Evolutionary conservation across 2,113 vertebrate genomes (phyloP), one percentile per base, ranked within the genome.

Genomic region (Melanocharis versteri): DNA sequence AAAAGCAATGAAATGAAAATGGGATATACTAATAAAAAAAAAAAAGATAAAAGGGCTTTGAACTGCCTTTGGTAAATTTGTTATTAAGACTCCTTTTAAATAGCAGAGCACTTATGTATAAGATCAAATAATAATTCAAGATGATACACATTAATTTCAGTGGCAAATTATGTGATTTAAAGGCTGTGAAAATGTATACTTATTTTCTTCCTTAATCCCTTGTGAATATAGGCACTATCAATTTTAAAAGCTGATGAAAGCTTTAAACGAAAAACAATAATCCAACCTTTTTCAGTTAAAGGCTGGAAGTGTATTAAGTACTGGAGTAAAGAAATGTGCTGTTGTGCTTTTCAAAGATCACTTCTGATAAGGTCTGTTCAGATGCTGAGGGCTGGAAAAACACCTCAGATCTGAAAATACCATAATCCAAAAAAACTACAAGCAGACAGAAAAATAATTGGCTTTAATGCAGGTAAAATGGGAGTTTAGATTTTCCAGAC

Each of bases 1-100:
- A 96, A 98, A 98, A 97, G 89, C 93, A 97, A 95, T 86, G 90
- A 90, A 96, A 97, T 69, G 89, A 97, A 97, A 98, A 92, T 92
- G 80, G 92, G 93, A 97, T 82, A 92, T 96, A 95, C 81, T 97
- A 97, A 96, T 96, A 68, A 94, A 96, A 96, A 96, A 79, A 96
- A 93, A 93, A 93, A 96, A 6, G 5, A 96, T 78, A 94, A 97
- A 97, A 83, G 77, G 60, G 40, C 81, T 95, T 94, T 96, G 77
- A 95, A 93, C 61, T 96, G 69, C 51, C 76, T 96, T 94, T 95
- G 54, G 90, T 94, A 97, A 95, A 95, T 97, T 77, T 95, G 83
- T 91, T 96, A 97, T 89, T 97, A 95, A 95, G 80, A 93, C 68
- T 91, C 90, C 91, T 94, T 96, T 96, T 76, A 91, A 94, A 95